Base-by-base conservation (phyloP, 2,888 invertebrate genomes). In the Timema podura region DNA sequence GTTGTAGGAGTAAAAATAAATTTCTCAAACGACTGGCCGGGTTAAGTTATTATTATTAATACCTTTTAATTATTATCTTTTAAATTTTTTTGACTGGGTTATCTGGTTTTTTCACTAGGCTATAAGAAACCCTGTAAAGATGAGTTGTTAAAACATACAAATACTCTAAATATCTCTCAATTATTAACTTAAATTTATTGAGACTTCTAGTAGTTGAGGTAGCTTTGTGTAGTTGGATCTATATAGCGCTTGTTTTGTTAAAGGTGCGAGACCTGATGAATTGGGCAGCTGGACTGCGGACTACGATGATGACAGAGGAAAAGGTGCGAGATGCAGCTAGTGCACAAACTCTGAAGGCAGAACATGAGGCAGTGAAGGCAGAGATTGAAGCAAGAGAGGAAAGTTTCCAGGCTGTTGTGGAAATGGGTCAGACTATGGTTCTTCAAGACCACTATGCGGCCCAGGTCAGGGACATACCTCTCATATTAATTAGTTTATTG, bases 371-470 rank as follows among this genome's bases (percentile, higher is more conserved):
- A 5, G 83, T 92, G 65, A 91, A 91, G 79, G 89, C 89, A 10
- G 94, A 94, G 82, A 92, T 96, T 72, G 95, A 96, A 81, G 94
- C 96, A 0, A 83, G 96, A 6, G 95, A 96, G 81, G 90, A 89
- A 73, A 90, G 87, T 77, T 93, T 93, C 82, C 84, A 89, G 11
- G 85, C 85, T 68, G 89, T 92, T 6, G 88, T 92, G 49, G 89
- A 90, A 74, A 82, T 89, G 67, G 93, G 94, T 0, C 88, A 92
- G 75, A 88, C 89, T 15, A 92, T 98, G 88, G 89, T 96, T 44
- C 90, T 91, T 76, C 90, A 89, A 0, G 89, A 89, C 0, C 97
- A 98, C 79, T 92, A 92, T 80, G 92, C 93, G 6, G 87, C 89
- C 3, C 79, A 83, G 78, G 89, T 83, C 79, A 80, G 81, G 81